A percentile compares a stretch with the other conserved stretches of the same genome.
Evolutionary conservation across 35 echinoderm and acorn worm species (phyloP).

Genomic region (Apostichopus japonicus): DNA sequence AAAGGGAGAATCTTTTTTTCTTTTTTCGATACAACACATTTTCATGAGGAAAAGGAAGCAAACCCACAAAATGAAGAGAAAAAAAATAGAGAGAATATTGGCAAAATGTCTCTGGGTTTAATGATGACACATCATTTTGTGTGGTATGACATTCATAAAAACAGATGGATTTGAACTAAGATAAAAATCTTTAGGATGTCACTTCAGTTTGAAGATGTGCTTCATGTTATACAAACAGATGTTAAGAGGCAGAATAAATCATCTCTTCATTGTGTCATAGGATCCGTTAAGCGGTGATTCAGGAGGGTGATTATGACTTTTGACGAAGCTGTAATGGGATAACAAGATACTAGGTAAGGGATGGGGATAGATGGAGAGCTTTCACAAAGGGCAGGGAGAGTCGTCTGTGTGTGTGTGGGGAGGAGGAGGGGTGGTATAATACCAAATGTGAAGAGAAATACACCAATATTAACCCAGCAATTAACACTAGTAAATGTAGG

Average conservation of each 20-base stretch:
- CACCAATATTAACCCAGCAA: too few relatives aligned
- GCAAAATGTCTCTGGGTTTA: conserved; percentile 17
- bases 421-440: neutral
- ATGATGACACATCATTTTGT: conserved; percentile 13
- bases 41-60: neutral
- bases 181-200: conserved; percentile 22
- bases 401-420: neutral
- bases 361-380: neutral
- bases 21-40: conserved; percentile 41
- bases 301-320: neutral
- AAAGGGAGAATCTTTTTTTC: too few relatives aligned
- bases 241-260: conserved; percentile 5
- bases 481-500: too few relatives aligned
- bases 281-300: neutral
- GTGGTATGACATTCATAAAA: neutral
- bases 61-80: neutral
- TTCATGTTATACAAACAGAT: conserved; percentile 39
- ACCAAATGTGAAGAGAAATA: too few relatives aligned
- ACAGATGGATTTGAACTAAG: neutral
- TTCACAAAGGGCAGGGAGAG: neutral
- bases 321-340: too few relatives aligned
- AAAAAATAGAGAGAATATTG: neutral
- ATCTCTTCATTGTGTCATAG: neutral
- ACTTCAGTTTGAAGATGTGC: conserved; percentile 35
- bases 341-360: neutral